phyloP scores from a whole-genome alignment of 2,888 invertebrate species.

The Adineta ricciae region DNA sequence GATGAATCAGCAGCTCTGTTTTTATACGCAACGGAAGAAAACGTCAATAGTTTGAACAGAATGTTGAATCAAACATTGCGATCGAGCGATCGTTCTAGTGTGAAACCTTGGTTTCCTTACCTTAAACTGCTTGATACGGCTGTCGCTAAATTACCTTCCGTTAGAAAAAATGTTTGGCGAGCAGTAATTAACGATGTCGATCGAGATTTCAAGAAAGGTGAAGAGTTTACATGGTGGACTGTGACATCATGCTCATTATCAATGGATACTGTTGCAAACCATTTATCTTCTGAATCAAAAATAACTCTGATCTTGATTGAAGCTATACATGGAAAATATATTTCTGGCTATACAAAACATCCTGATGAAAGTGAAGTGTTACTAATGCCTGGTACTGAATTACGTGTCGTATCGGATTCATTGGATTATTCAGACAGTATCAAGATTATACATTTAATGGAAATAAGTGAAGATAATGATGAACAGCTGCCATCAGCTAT shows the following conservation, averaged over 20 bases:
- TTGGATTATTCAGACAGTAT: not conserved
- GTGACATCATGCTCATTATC: not conserved
- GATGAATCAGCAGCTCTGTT: too few relatives aligned
- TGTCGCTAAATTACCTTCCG: too few relatives aligned
- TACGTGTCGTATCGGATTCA: not conserved
- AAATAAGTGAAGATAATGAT: not conserved
- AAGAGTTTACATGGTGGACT: too few relatives aligned
- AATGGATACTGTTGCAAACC: not conserved
- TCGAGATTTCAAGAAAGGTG: too few relatives aligned
- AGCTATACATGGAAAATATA: not conserved
- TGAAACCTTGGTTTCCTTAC: too few relatives aligned
- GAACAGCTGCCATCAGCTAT: not conserved
- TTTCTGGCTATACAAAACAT: not conserved
- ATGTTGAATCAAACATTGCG: too few relatives aligned
- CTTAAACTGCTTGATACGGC: too few relatives aligned
- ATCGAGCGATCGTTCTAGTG: too few relatives aligned
- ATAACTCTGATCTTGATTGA: not conserved
- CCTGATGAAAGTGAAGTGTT: not conserved
- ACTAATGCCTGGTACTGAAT: not conserved
- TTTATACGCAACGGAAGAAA: too few relatives aligned
- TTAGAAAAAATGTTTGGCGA: too few relatives aligned
- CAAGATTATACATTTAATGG: not conserved
- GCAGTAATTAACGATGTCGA: too few relatives aligned
- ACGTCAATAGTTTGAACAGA: too few relatives aligned
- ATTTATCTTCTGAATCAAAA: not conserved